Evolutionary conservation across 2,888 invertebrate species (phyloP), one percentile per base, ranked within the genome.

Genomic region (Caenorhabditis sp.): DNA sequence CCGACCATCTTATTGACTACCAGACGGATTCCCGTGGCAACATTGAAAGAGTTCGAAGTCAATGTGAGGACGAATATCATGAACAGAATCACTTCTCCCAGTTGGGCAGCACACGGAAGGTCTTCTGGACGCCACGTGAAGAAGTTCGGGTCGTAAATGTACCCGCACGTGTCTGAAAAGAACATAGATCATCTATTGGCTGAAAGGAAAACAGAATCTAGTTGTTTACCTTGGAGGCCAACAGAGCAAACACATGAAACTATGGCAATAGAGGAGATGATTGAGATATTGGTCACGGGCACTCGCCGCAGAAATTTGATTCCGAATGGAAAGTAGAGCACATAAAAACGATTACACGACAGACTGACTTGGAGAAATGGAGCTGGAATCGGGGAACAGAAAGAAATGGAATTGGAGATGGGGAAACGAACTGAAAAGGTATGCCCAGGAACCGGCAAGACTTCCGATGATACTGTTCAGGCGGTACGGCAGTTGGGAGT

Each of bases 301-400:
- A 65, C 3, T 37, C 20, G 32, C 26, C 58, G 26, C 0, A 70
- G 32, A 20, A 50, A 9, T 55, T 71, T 79, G 15, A 67, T 47
- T 0, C 71, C 67, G n/a, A 79, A 71, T 18, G 79, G 79, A 53
- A 79, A 79, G 44, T 79, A 79, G 4, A 79, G 24, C 4, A 70
- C 50, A 18, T 71, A 79, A 8, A 65, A 71, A 28, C 78, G 58
- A 47, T 79, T 79, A 35, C 70, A 79, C 2, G 70, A 58, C 65
- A 79, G 65, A 11, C 65, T 51, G 9, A 67, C 60, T 70, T 79
- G 78, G 1, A 70, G 65, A 11, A 79, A 51, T 11, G 78, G 70
- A 2, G 61, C 76, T 76, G 61, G 15, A 72, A 64, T 32, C 11
- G 20, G 20, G 2, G 20, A 50, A 18, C 9, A 50, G 20, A 22